Evolutionary conservation across 2,113 vertebrate species (phyloP).

Genomic region (Anser brachyrhynchus): DNA sequence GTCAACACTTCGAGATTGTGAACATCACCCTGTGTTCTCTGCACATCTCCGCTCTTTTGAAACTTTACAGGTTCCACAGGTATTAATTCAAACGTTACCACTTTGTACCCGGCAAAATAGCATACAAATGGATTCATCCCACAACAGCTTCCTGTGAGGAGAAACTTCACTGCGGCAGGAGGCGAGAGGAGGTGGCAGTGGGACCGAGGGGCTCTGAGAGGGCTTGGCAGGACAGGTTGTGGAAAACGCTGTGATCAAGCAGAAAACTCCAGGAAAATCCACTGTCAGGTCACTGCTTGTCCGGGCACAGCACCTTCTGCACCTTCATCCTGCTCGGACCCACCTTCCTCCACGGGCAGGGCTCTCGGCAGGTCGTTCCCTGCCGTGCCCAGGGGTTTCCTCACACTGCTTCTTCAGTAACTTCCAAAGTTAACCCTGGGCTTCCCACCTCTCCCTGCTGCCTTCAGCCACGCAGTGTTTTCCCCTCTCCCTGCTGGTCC

Average conservation of each 20-base stretch:
- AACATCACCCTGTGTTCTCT: background rate
- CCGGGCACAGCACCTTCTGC: background rate
- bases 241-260: background rate
- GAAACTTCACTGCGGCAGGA: background rate
- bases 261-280: background rate
- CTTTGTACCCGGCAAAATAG: background rate
- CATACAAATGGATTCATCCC: background rate
- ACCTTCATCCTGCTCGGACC: background rate
- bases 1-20: background rate
- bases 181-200: background rate
- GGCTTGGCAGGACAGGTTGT: background rate
- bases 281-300: background rate
- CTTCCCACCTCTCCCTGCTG: background rate
- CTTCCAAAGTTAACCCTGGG: background rate
- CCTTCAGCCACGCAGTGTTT: background rate
- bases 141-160: background rate
- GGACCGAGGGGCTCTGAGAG: background rate
- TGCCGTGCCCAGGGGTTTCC: background rate
- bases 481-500: background rate
- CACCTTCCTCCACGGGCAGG: background rate
- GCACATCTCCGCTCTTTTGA: background rate
- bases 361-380: background rate
- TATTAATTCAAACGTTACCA: constrained; percentile 15
- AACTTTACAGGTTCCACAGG: constrained; percentile 8
- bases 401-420: background rate